Conservation (phyloP, 2,797 vertebrate genomes). For the Aphelocoma californica region DNA sequence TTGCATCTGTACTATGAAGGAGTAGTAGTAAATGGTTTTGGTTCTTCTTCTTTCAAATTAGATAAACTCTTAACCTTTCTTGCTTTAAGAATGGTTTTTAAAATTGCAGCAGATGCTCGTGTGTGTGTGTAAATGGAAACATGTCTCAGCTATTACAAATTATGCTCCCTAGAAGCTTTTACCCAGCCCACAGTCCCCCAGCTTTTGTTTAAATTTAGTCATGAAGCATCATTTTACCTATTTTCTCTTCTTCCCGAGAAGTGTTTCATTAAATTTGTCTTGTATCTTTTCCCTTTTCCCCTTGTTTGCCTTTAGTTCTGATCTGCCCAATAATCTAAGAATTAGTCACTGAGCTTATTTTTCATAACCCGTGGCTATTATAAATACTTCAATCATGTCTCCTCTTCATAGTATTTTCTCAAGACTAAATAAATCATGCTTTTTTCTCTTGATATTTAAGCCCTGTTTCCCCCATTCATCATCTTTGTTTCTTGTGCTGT, state of each 20-base stretch:
- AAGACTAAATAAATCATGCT: neutral
- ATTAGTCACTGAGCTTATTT: neutral
- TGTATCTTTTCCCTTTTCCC: neutral
- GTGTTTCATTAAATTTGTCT: neutral
- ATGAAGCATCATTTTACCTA: neutral
- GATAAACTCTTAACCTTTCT: neutral
- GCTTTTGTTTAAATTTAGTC: neutral
- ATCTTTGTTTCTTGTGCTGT: neutral
- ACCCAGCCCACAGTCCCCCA: neutral
- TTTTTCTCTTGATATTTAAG: slow-evolving; percentile 1
- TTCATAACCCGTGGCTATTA: slow-evolving; percentile 4
- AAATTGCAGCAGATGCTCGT: neutral
- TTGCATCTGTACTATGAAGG: neutral
- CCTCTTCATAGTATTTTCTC: slow-evolving; percentile 1
- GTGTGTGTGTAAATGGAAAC: neutral
- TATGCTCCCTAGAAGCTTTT: neutral
- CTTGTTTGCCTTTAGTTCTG: neutral
- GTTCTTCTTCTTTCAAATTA: neutral
- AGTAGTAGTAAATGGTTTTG: neutral
- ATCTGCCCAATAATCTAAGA: neutral
- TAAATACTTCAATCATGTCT: neutral
- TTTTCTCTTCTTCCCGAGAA: neutral
- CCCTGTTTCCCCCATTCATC: neutral
- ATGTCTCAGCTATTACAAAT: neutral
- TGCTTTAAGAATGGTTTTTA: neutral